Percentiles rank a stretch among this genome's conserved stretches.
phyloP scores from a whole-genome alignment of 2,888 invertebrate species.

The Ptychoptera albimana region DNA sequence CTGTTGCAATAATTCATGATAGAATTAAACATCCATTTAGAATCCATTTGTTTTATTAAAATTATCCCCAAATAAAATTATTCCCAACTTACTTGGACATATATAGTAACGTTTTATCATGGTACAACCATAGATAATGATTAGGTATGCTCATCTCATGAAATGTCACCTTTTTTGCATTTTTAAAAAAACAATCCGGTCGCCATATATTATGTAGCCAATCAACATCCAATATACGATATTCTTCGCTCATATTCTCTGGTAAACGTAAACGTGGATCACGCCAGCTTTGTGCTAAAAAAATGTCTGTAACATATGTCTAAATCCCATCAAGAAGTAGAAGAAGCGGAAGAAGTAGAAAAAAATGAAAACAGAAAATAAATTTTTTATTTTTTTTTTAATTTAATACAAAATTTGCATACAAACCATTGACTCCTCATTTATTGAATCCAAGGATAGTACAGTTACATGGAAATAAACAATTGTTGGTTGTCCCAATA shows the following conservation, averaged over 20 bases:
- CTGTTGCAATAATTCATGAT: too few relatives aligned
- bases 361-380: not conserved
- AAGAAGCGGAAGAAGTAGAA: not conserved
- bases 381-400: not conserved
- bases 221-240: constrained; percentile 74
- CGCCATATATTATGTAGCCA: constrained; percentile 86
- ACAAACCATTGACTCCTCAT: constrained; percentile 82
- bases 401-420: not conserved
- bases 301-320: constrained; percentile 89
- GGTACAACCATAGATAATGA: constrained; percentile 81
- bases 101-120: constrained; percentile 79
- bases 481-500: constrained; percentile 69
- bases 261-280: constrained; percentile 76
- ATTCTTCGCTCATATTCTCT: constrained; percentile 88
- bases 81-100: constrained; percentile 87
- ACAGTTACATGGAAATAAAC: constrained; percentile 87
- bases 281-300: constrained; percentile 83
- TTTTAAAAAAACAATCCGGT: constrained; percentile 87
- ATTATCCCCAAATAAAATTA: not conserved
- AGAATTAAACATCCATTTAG: too few relatives aligned
- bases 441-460: constrained; percentile 81
- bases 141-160: constrained; percentile 92
- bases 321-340: constrained; percentile 33
- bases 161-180: constrained; percentile 84
- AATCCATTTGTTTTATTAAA: not conserved